Evolutionary conservation across 1,140 invertebrate species (phyloP), one percentile per base, ranked within the genome.

Genomic region (Ectropis grisescens): DNA sequence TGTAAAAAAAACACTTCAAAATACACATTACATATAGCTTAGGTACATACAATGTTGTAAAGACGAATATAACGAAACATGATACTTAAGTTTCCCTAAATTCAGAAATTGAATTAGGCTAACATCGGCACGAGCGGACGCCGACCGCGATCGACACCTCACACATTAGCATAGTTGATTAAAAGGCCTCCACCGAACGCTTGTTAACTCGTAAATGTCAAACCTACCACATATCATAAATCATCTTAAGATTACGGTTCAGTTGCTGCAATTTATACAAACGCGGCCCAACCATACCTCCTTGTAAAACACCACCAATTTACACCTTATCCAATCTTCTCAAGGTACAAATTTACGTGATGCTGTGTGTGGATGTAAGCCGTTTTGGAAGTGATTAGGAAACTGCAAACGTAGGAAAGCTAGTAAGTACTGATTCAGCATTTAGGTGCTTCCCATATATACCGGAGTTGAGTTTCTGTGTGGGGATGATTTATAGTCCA

Each of bases 81-180:
- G 19, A 9, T 4, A 52, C 55, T 60, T 66, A 70, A 70, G 46
- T 71, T 71, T 51, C 58, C 53, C 42, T n/a, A 57, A 58, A 61
- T 64, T 65, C 45, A 30, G 37, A 59, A 39, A 67, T 79, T 79
- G 58, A 72, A 75, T 75, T 71, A 72, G 69, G 50, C 43, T 67
- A 54, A 71, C 72, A 75, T 71, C 75, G 62, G 62, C 58, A 67
- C 66, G 64, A n/a, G n/a, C n/a, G n/a, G n/a, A n/a, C n/a, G n/a
- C n/a, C n/a, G n/a, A n/a, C n/a, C n/a, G n/a, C n/a, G n/a, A n/a
- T n/a, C n/a, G n/a, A n/a, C n/a, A n/a, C n/a, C n/a, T 68, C 64
- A 71, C n/a, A 71, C 68, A 78, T 78, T 78, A 72, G 59, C 70
- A 72, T 76, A 76, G 66, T 74, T 78, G 72, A 81, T 81, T 81